Percentiles rank a stretch among this genome's conserved stretches.
phyloP scores from a whole-genome alignment of 2,888 invertebrate species.

The Oxystoma pomonae region DNA sequence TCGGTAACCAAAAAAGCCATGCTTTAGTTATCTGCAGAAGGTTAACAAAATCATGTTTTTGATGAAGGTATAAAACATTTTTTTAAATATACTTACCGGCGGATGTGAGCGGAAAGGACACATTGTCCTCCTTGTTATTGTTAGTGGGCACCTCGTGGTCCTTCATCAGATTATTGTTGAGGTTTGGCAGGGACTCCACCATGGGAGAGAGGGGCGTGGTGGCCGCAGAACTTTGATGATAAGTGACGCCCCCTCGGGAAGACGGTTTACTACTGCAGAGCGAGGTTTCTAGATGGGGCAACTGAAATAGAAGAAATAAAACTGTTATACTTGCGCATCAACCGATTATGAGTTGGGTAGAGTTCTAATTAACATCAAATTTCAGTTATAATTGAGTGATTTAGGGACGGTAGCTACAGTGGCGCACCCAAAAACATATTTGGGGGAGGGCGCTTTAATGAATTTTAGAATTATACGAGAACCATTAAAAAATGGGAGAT shows the following conservation, averaged over 20 bases:
- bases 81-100: slow-evolving; percentile 44
- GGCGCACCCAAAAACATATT: too few species aligned
- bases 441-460: too few species aligned
- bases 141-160: slow-evolving; percentile 41
- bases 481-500: too few species aligned
- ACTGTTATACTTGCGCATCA: too few species aligned
- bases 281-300: slow-evolving; percentile 40
- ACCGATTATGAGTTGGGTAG: not conserved
- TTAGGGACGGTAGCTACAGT: too few species aligned
- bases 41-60: too few species aligned
- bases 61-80: too few species aligned
- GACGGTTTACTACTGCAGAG: slow-evolving; percentile 39
- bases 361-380: not conserved
- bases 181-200: slow-evolving; percentile 42
- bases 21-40: too few species aligned
- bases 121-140: slow-evolving; percentile 38
- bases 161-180: slow-evolving; percentile 43
- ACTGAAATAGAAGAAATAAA: slow-evolving; percentile 36
- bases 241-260: slow-evolving; percentile 38
- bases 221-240: slow-evolving; percentile 39
- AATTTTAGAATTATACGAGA: too few species aligned
- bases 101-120: slow-evolving; percentile 42
- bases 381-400: too few species aligned
- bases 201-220: slow-evolving; percentile 41
- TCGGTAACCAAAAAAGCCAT: too few species aligned